Evolutionary conservation across 2,797 vertebrate species (phyloP).

Genomic region (Acridotheres tristis): DNA sequence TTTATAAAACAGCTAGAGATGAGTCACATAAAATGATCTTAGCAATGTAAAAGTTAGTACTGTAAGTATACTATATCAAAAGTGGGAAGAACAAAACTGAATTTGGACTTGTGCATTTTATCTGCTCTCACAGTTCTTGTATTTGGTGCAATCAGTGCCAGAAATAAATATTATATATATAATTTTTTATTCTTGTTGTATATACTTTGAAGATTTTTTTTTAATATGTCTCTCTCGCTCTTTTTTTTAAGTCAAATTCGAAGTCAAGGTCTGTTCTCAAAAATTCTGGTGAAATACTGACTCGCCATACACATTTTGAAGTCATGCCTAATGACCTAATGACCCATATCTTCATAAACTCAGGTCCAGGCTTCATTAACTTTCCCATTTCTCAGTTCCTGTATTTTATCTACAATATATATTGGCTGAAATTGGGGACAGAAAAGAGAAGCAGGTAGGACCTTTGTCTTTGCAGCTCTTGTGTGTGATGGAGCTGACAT

Average conservation of each 20-base stretch:
- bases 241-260: background rate
- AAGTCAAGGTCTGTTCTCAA: background rate
- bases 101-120: background rate
- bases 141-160: background rate
- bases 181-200: background rate
- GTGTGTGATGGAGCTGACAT: background rate
- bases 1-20: background rate
- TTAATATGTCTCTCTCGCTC: no score
- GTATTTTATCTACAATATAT: background rate
- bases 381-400: background rate
- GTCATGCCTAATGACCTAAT: background rate
- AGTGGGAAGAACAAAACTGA: background rate
- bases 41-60: background rate
- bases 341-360: background rate
- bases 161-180: background rate
- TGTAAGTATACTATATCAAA: rapidly evolving
- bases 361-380: background rate
- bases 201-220: rapidly evolving
- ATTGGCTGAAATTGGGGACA: background rate
- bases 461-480: background rate
- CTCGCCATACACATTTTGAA: background rate
- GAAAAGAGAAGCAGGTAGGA: background rate
- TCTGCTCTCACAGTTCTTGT: background rate
- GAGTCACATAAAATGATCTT: background rate
- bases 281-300: background rate